Evolutionary conservation across 2,888 invertebrate genomes (phyloP).

Genomic region (Volucella zonaria): DNA sequence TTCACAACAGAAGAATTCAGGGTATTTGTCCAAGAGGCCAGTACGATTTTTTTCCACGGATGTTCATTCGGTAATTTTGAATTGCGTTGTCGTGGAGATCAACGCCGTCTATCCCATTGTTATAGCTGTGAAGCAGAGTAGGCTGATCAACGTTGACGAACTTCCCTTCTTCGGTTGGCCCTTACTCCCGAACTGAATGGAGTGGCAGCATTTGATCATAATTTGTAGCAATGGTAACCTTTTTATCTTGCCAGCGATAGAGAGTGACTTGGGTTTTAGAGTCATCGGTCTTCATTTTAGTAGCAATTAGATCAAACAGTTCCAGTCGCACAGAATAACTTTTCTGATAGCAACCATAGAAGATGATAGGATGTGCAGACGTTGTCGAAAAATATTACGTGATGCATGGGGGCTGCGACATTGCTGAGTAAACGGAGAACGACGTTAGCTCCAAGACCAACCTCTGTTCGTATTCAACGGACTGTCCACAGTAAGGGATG

Average conservation of each 20-base stretch:
- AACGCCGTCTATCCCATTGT: slow-evolving; percentile 4
- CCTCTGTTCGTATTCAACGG: slow-evolving; percentile 1
- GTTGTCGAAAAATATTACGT: slow-evolving; percentile 20
- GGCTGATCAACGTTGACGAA: slow-evolving; percentile 15
- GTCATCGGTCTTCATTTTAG: slow-evolving; percentile 12
- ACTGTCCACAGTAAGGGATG: not conserved
- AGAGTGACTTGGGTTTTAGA: slow-evolving; percentile 9
- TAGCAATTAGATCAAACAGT: slow-evolving; percentile 20
- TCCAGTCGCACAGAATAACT: slow-evolving; percentile 10
- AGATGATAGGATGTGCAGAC: slow-evolving; percentile 21
- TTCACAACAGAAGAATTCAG: not conserved
- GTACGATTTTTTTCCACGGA: no score
- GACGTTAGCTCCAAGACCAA: slow-evolving; percentile 9
- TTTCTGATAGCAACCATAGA: slow-evolving; percentile 11
- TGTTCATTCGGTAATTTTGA: no score
- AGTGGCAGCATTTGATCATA: slow-evolving; percentile 20
- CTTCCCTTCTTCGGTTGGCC: slow-evolving; percentile 10
- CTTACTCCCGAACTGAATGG: slow-evolving; percentile 11
- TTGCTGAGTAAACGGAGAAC: slow-evolving; percentile 25
- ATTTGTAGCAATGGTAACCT: slow-evolving; percentile 10
- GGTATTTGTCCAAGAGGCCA: not conserved
- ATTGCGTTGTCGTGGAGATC: no score
- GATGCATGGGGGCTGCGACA: not conserved
- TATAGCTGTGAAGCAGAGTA: slow-evolving; percentile 8
- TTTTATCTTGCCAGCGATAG: slow-evolving; percentile 9